Base-by-base conservation (phyloP, 2,797 vertebrate species). In the Ctenopoma kingsleyae region DNA sequence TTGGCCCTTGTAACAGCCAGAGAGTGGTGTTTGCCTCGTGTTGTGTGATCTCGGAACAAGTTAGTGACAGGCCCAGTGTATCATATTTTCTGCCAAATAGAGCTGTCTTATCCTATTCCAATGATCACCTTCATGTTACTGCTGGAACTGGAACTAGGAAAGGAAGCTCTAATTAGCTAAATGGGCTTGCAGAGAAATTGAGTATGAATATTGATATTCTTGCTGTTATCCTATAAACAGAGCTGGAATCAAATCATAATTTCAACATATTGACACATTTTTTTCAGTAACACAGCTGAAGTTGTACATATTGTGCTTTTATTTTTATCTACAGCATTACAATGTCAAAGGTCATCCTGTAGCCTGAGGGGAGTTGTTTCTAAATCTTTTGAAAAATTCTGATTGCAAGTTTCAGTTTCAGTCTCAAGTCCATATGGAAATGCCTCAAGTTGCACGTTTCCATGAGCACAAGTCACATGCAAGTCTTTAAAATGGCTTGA, bases 101-200 rank as follows among this genome's bases (percentile, higher is more conserved):
- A 76, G 61, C 58, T n/a, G 41, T 50, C 61, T 81, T 67, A 83
- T 87, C 83, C 53, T 38, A 49, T 83, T 84, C 70, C 74, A 80
- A 56, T 67, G 66, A 76, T 46, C 3, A 55, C 51, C 59, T 62
- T 70, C 52, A 16, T 74, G 70, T 79, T 71, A 49, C 60, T 65
- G 58, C 55, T 60, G 38, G 13, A 40, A 16, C 13, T 40, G 46
- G 32, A 70, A 41, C 6, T 47, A 30, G 67, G 36, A 50, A 27
- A 44, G 36, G 35, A 22, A 64, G 30, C 47, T 43, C 86, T 91
- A 84, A 89, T 87, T 53, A 80, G 54, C 61, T 64, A 27, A 71
- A 82, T 69, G 56, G 44, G 40, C 67, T 78, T 40, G 41, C 44
- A 56, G 59, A 66, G 52, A 65, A 69, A 62, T 38, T 1, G 30